Evolutionary conservation across 2,113 vertebrate genomes (phyloP).

Genomic region (Paedocypris sp.): DNA sequence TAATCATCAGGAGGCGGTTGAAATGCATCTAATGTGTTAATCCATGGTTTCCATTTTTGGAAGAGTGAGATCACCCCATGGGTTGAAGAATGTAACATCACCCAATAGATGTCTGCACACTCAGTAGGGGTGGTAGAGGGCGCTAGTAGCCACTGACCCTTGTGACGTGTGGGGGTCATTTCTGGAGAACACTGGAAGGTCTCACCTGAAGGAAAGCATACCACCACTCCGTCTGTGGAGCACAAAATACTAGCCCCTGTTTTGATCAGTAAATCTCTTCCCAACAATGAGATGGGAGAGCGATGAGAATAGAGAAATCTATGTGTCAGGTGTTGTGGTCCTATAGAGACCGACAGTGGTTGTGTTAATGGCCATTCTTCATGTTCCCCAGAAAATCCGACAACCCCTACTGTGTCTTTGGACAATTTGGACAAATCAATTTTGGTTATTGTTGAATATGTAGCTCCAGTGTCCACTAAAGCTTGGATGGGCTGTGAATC

Average conservation of each 20-base stretch:
- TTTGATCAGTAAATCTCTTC: not conserved
- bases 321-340: not conserved
- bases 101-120: not conserved
- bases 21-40: not conserved
- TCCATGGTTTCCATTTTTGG: not conserved
- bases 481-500: not conserved
- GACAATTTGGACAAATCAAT: not conserved
- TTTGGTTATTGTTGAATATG: not conserved
- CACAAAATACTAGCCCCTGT: not conserved
- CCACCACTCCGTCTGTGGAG: not conserved
- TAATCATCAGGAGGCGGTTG: not conserved
- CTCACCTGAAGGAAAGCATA: not conserved
- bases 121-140: not conserved
- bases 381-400: not conserved
- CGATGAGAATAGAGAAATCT: not conserved
- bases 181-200: not conserved
- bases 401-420: not conserved
- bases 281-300: not conserved
- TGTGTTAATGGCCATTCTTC: not conserved
- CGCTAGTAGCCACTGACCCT: not conserved
- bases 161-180: not conserved
- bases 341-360: not conserved
- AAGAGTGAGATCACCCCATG: not conserved
- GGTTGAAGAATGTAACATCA: not conserved
- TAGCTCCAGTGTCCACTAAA: not conserved